Evolutionary conservation across 1,140 invertebrate species (phyloP).

Genomic region (Berghia stephanieae): DNA sequence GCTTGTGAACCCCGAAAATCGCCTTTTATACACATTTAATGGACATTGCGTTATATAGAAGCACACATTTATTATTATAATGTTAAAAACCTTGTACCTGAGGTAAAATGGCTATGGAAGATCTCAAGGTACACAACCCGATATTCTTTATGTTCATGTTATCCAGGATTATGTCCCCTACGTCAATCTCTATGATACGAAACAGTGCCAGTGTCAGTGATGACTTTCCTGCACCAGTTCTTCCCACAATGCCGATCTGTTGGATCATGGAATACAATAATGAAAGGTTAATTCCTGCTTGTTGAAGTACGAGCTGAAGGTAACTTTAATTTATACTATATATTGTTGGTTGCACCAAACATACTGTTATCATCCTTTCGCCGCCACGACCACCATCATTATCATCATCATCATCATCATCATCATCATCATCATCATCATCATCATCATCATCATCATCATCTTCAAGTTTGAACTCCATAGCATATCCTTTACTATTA

Average conservation of each 20-base stretch:
- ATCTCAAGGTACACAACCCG: slow-evolving; percentile 51
- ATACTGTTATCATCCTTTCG: not conserved
- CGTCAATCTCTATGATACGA: slow-evolving; percentile 66
- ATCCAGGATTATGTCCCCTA: slow-evolving; percentile 44
- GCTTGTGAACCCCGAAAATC: not conserved
- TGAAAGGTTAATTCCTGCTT: no score
- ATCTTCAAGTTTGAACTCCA: not conserved
- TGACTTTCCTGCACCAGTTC: slow-evolving; percentile 67
- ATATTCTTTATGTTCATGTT: slow-evolving; percentile 42
- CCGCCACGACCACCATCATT: no score
- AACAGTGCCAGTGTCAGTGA: slow-evolving; percentile 69
- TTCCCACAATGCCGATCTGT: slow-evolving; percentile 57
- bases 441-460: not conserved
- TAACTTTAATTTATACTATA: no score
- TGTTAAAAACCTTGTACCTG: slow-evolving; percentile 49
- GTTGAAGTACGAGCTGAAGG: no score
- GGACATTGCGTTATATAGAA: no score
- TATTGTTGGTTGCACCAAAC: no score
- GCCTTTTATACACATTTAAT: not conserved
- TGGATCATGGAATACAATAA: no score
- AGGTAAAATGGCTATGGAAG: slow-evolving; percentile 55
- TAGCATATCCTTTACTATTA: not conserved
- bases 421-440: slow-evolving; percentile 3
- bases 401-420: not conserved
- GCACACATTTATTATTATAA: no score